Base-by-base conservation (phyloP, 2,113 vertebrate genomes). In the zebrafish (Danio rerio) region DNA sequence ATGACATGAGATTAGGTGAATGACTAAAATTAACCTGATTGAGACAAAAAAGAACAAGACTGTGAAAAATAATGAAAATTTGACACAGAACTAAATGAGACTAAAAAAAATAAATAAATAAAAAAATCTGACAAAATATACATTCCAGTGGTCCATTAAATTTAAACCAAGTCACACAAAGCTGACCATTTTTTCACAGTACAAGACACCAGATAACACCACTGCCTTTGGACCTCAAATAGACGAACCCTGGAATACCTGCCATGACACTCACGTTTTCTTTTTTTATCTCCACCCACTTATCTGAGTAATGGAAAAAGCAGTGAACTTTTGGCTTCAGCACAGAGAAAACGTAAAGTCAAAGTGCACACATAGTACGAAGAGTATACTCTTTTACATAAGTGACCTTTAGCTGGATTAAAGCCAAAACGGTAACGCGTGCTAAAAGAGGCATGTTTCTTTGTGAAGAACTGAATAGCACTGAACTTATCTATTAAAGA, bases 221-320 rank as follows among this genome's bases (percentile, higher is more conserved):
- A 74, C 85, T 31, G 74, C 86, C 87, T 90, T 88, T 91, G 86
- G 81, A 74, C 89, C 81, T 87, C 66, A 91, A 89, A 91, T 86
- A 89, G 85, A 80, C 2, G 31, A 66, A 65, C 71, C 63, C 49
- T 83, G 20, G 86, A 88, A 87, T 88, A 73, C 73, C 65, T 83
- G 73, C 84, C 76, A 82, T 74, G 40, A 56, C 13, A 6, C 75
- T 76, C 40, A 83, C 13, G 21, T 74, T 70, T 83, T 18, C 66
- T 20, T 15, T 58, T 63, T 10, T 55, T 79, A 65, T 66, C 68
- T 71, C 12, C 20, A 12, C 20, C 68, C 47, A 21, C 80, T 63
- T 73, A 45, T 74, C 56, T 31, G 6, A 15, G 13, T 77, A 84
- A 63, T 50, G 50, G 50, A 58, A 21, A 61, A 66, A 69, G 12